Conservation (phyloP, 2,113 vertebrate genomes). For the Elephantulus edwardii region DNA sequence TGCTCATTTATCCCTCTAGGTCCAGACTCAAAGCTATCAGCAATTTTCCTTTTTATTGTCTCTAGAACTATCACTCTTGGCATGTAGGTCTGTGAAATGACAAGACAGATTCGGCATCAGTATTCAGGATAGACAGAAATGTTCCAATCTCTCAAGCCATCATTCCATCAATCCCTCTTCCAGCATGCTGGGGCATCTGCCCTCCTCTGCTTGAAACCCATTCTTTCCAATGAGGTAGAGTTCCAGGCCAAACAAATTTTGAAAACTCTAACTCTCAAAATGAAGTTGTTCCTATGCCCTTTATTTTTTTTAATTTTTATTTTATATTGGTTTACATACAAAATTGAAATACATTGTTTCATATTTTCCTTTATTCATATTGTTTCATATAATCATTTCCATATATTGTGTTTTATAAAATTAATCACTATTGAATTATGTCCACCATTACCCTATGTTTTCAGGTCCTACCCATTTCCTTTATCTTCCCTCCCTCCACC, state of each 20-base stretch:
- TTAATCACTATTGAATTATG: too few species aligned
- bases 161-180: not conserved
- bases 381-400: too few species aligned
- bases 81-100: not conserved
- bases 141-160: not conserved
- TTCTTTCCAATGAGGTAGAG: fast-evolving
- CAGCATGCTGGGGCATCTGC: fast-evolving
- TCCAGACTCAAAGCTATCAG: not conserved
- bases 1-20: not conserved
- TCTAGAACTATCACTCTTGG: not conserved
- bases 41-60: not conserved
- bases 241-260: not conserved
- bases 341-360: too few species aligned
- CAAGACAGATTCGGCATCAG: not conserved
- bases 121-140: slow-evolving; percentile 10
- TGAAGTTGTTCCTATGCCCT: not conserved
- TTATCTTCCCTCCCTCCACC: too few species aligned
- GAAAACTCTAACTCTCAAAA: not conserved
- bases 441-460: too few species aligned
- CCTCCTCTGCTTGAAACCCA: not conserved
- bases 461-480: too few species aligned
- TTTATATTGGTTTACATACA: too few species aligned
- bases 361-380: too few species aligned
- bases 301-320: too few species aligned
- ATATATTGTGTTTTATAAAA: too few species aligned